These are phyloP conservation scores for Sakesphorus luctuosus DNA, from an alignment of 2,113 vertebrate genomes.

Conservation along the genomic window DNA sequence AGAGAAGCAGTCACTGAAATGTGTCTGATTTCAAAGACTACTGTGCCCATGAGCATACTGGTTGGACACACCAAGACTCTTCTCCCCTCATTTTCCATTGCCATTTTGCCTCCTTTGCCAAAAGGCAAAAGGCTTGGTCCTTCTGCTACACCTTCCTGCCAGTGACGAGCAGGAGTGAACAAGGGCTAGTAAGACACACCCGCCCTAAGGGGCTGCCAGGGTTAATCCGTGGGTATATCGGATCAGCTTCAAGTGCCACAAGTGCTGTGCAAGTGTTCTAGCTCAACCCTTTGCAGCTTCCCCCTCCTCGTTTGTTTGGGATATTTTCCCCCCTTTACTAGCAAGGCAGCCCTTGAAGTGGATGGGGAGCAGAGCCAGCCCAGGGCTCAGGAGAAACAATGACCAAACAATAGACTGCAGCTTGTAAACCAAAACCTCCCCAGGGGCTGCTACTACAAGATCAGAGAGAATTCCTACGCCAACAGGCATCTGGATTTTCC, in stretches of 20 bases:
- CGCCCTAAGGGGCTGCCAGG: not conserved
- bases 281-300: not conserved
- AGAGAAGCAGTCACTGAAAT: not conserved
- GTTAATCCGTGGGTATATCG: not conserved
- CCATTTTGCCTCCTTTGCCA: not conserved
- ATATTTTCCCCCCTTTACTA: not conserved
- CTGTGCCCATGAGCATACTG: not conserved
- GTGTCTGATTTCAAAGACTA: not conserved
- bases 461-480: constrained; percentile 5
- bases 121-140: not conserved
- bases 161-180: not conserved
- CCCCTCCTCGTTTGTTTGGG: not conserved
- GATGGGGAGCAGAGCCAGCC: not conserved
- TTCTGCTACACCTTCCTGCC: not conserved
- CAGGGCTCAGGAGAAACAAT: not conserved
- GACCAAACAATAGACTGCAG: constrained; percentile 4
- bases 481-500: constrained; percentile 7
- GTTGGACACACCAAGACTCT: not conserved
- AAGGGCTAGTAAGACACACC: not conserved
- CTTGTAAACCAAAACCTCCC: constrained; percentile 36
- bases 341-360: not conserved
- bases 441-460: constrained; percentile 21
- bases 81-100: not conserved
- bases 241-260: not conserved
- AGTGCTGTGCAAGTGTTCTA: not conserved